Conservation (phyloP, 35 echinoderm and acorn worm genomes). For the Hemicentrotus pulcherrimus region DNA sequence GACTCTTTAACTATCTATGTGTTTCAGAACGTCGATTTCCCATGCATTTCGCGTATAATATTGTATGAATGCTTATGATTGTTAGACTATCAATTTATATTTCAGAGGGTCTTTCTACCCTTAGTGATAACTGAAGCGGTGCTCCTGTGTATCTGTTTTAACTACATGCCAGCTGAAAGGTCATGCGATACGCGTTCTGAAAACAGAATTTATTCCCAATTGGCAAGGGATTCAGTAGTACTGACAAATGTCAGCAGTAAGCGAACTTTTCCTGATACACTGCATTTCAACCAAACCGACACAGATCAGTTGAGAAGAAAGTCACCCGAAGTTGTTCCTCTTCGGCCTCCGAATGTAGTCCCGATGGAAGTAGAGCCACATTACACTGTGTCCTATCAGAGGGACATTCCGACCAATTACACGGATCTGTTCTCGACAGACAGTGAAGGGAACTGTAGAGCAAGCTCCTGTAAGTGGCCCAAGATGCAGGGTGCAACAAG, state of each 20-base stretch:
- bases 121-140: background rate
- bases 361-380: background rate
- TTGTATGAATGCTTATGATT: background rate
- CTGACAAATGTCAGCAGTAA: background rate
- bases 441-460: background rate
- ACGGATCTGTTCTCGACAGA: background rate
- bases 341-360: background rate
- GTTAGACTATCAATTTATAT: background rate
- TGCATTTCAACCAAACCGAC: background rate
- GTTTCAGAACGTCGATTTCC: too few species aligned
- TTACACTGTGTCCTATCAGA: background rate
- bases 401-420: background rate
- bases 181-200: background rate
- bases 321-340: background rate
- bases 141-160: background rate
- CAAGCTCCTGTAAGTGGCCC: background rate
- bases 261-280: background rate
- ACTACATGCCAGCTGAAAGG: background rate
- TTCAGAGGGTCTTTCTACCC: background rate
- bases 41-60: background rate
- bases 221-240: background rate
- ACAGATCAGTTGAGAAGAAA: background rate
- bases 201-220: too few species aligned
- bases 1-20: too few species aligned
- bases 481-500: background rate